Evolutionary conservation across 2,797 vertebrate species (phyloP), one percentile per base, ranked within the genome.

Genomic region (Tympanoctomys barrerae): DNA sequence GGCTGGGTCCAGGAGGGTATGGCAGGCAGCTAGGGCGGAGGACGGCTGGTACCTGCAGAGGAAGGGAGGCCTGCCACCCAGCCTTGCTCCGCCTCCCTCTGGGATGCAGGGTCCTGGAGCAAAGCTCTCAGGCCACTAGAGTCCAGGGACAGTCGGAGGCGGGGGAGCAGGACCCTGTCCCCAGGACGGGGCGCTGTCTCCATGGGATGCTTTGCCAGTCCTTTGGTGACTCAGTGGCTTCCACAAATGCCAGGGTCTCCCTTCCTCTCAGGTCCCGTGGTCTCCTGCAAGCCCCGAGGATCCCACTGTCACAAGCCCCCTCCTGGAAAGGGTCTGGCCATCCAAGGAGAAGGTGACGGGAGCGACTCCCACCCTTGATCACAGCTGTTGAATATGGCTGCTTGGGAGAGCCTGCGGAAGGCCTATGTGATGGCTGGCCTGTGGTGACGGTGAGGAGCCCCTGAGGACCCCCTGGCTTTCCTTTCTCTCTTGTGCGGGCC

Each of bases 61-160:
- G 31, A 5, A 42, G 26, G 61, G 19, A 46, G 21, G 0, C 3
- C 6, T 0, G 2, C 1, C 2, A 26, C 42, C 11, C 39, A 10
- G 0, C 31, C 21, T 26, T 0, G 3, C n/a, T 39, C 33, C 21
- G 1, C 21, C 33, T 75, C 73, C 42, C 33, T 3, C 68, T 61
- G 28, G 62, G 2, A 14, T 19, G 11, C 11, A 10, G 73, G n/a
- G 8, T 64, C 54, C 31, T 0, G 16, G 73, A 85, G 2, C 12
- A 5, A 68, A 49, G 18, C 9, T 26, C 28, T 57, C 2, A 2
- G 42, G 52, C n/a, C 52, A 1, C 7, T 24, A 33, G 59, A 16
- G 46, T 21, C 0, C 28, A 33, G 26, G 8, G 57, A 22, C 24
- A 66, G 42, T 42, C 42, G 4, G 42, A 5, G 42, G 42, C 4